A percentile compares a stretch with the other conserved stretches of the same genome.
Conservation (phyloP, 2,888 invertebrate species). For the Metopia argyrocephala region DNA sequence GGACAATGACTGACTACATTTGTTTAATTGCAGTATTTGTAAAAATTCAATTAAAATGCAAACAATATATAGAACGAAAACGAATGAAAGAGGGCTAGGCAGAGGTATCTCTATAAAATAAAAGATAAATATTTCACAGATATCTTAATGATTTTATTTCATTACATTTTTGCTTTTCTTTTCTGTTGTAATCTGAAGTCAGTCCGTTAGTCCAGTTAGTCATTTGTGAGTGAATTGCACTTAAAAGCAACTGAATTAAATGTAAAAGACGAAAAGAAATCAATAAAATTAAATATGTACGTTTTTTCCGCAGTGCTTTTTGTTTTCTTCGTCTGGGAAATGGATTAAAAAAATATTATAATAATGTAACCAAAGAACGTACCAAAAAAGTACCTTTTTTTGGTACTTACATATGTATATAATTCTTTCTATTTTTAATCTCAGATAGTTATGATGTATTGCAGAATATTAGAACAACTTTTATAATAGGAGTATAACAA, state of each 20-base stretch:
- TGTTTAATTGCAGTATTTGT: constrained; percentile 55
- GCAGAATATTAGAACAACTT: too few relatives aligned
- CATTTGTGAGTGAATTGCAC: constrained; percentile 24
- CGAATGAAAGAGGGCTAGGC: background rate
- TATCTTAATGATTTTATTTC: constrained; percentile 47
- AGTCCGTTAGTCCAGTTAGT: background rate
- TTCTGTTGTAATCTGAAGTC: background rate
- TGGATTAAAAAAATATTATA: too few relatives aligned
- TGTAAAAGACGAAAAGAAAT: constrained; percentile 15
- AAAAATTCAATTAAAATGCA: constrained; percentile 54
- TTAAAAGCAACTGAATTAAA: constrained; percentile 22
- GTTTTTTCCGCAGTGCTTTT: background rate
- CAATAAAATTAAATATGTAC: constrained; percentile 38
- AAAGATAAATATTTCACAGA: constrained; percentile 44
- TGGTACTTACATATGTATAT: too few relatives aligned
- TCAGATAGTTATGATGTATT: too few relatives aligned
- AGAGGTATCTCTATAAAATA: background rate
- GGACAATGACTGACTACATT: constrained; percentile 23
- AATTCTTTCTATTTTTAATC: too few relatives aligned
- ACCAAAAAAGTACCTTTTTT: too few relatives aligned
- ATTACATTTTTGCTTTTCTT: constrained; percentile 5
- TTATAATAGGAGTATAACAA: too few relatives aligned
- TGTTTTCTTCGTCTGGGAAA: background rate
- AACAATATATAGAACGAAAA: background rate
- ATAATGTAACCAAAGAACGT: too few relatives aligned